phyloP scores from a whole-genome alignment of 2,797 vertebrate species.

The Cyprinella venusta region DNA sequence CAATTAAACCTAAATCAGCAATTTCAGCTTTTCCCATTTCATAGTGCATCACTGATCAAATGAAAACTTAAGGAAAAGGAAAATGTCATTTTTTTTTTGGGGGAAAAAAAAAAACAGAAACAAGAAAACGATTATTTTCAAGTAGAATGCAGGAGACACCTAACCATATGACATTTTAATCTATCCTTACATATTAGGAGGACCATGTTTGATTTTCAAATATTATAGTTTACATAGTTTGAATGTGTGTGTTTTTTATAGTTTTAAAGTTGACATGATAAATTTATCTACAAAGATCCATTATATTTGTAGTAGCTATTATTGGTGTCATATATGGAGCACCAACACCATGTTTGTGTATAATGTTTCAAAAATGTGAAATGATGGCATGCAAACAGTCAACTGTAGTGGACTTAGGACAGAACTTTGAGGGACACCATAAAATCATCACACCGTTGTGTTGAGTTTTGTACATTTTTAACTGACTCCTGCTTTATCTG shows the following conservation, averaged over 20 bases:
- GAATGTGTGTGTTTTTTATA: not conserved
- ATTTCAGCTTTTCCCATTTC: not conserved
- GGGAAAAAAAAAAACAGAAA: too few relatives aligned
- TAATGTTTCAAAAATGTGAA: not conserved
- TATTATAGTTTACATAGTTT: not conserved
- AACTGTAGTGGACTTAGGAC: not conserved
- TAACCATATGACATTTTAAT: not conserved
- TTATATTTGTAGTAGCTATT: not conserved
- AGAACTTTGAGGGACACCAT: constrained; percentile 1
- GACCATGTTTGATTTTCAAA: not conserved
- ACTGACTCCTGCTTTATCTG: not conserved
- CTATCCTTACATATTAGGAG: not conserved
- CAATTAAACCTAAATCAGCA: not conserved
- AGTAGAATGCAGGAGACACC: not conserved
- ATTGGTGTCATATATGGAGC: not conserved
- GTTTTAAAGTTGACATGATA: not conserved
- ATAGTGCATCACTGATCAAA: not conserved
- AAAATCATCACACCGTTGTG: not conserved
- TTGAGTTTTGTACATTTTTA: not conserved
- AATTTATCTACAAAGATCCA: too few relatives aligned
- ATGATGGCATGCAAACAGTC: not conserved
- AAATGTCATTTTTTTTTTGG: not conserved
- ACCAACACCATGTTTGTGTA: not conserved
- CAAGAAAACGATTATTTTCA: not conserved
- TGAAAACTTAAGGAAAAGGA: not conserved